phyloP scores from a whole-genome alignment of 2,113 vertebrate species.

The Ceuthmochares aereus region DNA sequence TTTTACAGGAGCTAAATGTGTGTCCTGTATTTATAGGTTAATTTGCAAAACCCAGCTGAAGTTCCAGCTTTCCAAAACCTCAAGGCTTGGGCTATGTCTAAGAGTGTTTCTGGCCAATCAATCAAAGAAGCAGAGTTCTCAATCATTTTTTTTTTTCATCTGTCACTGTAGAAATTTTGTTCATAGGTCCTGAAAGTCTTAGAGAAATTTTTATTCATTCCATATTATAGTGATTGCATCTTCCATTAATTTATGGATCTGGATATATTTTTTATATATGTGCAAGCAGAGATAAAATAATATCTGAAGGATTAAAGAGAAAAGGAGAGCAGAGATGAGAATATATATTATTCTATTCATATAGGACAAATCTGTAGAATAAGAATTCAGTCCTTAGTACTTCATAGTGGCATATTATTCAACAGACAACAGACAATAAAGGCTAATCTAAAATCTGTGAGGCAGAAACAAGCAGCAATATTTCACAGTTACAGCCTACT shows the following conservation, averaged over 20 bases:
- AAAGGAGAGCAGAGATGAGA: background rate
- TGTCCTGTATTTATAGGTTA: background rate
- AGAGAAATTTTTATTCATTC: background rate
- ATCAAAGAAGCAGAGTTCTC: background rate
- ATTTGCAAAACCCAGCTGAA: background rate
- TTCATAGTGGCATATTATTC: slow-evolving; percentile 16
- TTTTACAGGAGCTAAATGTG: background rate
- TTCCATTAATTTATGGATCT: background rate
- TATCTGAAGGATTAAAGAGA: background rate
- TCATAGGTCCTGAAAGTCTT: background rate
- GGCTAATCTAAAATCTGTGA: slow-evolving; percentile 67
- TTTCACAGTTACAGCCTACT: slow-evolving; percentile 62
- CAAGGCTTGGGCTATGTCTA: background rate
- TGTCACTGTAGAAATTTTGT: background rate
- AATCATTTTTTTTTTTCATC: background rate
- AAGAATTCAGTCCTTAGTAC: slow-evolving; percentile 36
- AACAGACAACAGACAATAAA: slow-evolving; percentile 36
- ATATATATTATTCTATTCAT: slow-evolving; percentile 36
- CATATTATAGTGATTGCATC: background rate
- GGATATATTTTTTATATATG: background rate
- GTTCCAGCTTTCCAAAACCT: background rate
- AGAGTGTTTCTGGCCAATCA: background rate
- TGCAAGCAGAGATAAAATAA: background rate
- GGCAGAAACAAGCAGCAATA: slow-evolving; percentile 55
- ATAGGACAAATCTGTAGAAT: slow-evolving; percentile 5